phyloP scores from a whole-genome alignment of 37 sponge, comb jelly and placozoan genomes.

The Chondrilla cf. caribensis region DNA sequence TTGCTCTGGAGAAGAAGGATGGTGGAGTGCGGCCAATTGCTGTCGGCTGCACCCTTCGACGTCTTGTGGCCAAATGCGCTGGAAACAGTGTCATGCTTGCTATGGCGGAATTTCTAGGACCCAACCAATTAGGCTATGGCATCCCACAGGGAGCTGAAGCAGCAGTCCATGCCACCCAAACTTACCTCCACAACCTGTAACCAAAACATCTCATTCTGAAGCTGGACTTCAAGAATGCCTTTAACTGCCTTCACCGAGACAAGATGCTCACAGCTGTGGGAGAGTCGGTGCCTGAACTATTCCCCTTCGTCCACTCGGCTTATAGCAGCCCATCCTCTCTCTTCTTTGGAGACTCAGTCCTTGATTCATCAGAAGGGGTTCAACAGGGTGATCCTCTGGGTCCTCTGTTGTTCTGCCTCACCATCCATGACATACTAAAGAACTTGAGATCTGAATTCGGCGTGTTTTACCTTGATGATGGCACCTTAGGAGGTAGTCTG shows the following conservation, averaged over 20 bases:
- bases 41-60: conserved; percentile 5
- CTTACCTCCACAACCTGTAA: not conserved
- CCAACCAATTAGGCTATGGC: not conserved
- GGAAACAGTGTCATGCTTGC: not conserved
- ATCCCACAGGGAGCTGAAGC: not conserved
- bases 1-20: not conserved
- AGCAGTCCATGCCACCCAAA: not conserved
- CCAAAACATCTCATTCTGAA: not conserved
- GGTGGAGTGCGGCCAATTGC: conserved; percentile 14
- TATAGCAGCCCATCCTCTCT: conserved; percentile 1
- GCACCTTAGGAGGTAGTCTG: too few relatives aligned
- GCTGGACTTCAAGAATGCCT: conserved; percentile 3
- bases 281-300: not conserved
- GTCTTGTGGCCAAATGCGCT: not conserved
- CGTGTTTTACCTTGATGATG: too few relatives aligned
- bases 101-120: not conserved
- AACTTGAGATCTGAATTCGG: too few relatives aligned
- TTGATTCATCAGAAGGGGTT: not conserved
- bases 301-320: not conserved
- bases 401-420: not conserved
- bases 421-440: too few relatives aligned
- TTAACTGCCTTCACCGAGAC: not conserved
- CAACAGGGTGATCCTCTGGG: conserved; percentile 7
- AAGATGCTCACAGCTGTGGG: not conserved
- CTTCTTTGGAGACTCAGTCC: not conserved